Base-by-base conservation (phyloP, 2,113 vertebrate genomes). In the Marmota flaviventris region DNA sequence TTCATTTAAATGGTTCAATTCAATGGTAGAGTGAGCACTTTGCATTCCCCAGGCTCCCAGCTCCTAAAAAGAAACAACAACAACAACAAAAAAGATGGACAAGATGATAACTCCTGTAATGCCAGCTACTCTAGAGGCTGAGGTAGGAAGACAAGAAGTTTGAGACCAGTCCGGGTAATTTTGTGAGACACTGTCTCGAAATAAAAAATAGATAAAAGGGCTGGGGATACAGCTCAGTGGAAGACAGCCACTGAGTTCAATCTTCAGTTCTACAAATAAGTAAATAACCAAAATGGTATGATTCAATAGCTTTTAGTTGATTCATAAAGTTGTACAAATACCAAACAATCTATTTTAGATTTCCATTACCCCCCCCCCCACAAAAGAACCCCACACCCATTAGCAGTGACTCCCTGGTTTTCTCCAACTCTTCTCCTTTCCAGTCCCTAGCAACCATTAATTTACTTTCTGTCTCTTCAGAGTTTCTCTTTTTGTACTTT, bases 401-500 rank as follows among this genome's bases (percentile, higher is more conserved):
- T 72, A 89, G 45, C 61, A 95, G 16, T 69, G 45, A 89, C 53
- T 93, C 12, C n/a, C 45, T 22, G 53, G 69, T 95, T 92, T 63
- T 14, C 51, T 92, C 51, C 70, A 75, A 53, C 5, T 85, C 22
- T 39, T 37, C 58, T 27, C 27, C 16, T 67, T 29, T 34, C 37
- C 2, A 67, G 53, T 20, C 29, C 76, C 16, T 17, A 16, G 29
- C 56, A 95, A 96, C 24, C 34, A 85, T 16, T 78, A 69, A 73
- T 78, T 70, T 91, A 91, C 56, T 91, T 86, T 91, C 11, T 77
- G 20, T 45, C n/a, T 95, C 61, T 69, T 63, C 3, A 9, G 39
- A 95, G 91, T 87, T 94, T 84, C 42, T 27, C 11, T 61, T 95
- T 88, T 79, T 58, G 42, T 70, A 29, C 42, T 56, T 95, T 95